Conservation (phyloP, 2,113 vertebrate genomes). For the Rafetus swinhoei region DNA sequence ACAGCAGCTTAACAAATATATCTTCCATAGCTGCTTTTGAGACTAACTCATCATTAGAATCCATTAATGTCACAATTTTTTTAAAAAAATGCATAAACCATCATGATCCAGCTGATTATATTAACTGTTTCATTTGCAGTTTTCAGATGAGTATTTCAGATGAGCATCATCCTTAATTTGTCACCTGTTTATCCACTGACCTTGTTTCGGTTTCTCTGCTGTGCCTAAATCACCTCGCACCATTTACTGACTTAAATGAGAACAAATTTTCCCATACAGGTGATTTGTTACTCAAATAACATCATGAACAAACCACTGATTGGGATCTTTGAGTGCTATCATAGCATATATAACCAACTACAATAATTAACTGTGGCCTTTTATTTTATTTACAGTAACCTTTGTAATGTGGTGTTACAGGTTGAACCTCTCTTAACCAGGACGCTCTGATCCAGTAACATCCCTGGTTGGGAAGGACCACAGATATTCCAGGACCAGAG, state of each 20-base stretch:
- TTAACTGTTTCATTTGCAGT: background rate
- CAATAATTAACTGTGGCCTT: background rate
- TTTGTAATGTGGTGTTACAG: too few species aligned
- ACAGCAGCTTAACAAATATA: background rate
- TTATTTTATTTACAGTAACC: too few species aligned
- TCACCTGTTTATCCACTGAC: background rate
- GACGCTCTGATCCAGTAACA: too few species aligned
- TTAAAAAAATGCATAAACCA: background rate
- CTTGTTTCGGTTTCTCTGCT: background rate
- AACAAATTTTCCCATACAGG: background rate
- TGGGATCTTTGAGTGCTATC: background rate
- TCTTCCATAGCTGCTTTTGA: background rate
- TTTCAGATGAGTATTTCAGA: conserved; percentile 14
- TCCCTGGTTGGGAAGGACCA: too few species aligned
- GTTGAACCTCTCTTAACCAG: too few species aligned
- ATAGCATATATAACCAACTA: background rate
- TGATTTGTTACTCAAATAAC: background rate
- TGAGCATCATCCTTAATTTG: background rate
- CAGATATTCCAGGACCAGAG: too few species aligned
- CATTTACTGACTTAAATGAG: background rate
- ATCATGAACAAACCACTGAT: background rate
- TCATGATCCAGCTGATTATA: background rate
- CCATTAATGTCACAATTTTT: background rate
- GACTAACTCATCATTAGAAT: conserved; percentile 33
- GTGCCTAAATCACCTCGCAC: background rate